Evolutionary conservation across 2,797 vertebrate species (phyloP), one percentile per base, ranked within the genome.

Genomic region (Poeciliopsis paucimaculata): DNA sequence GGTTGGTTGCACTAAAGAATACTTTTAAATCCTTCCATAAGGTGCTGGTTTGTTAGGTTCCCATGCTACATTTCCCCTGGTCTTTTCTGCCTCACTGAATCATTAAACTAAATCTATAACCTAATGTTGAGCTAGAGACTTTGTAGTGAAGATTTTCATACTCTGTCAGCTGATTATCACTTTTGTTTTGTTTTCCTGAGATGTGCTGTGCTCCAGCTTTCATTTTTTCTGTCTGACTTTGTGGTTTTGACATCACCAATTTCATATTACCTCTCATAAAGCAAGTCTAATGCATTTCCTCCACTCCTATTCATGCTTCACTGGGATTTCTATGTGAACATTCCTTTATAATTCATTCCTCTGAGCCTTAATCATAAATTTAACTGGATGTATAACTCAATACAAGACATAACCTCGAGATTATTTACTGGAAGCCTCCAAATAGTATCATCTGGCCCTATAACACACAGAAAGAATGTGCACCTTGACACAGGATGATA

Each of bases 361-460:
- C 31, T 34, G 53, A 71, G 60, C 86, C 83, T 84, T 82, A 26
- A 73, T 86, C 85, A 77, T 89, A 91, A 93, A 92, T 92, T 84
- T 47, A 89, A 80, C 87, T 81, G 77, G 82, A 84, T 79, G 83
- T 90, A 87, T 87, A 89, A 87, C 85, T 93, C 93, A 91, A 89
- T 88, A 90, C 90, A 92, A 91, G 84, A 89, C 87, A 87, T 91
- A 94, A 91, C 90, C 90, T 90, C 86, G n/a, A 88, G 85, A 90
- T 95, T 95, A 96, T 96, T 96, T 96, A 95, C 92, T 78, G 90
- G 87, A 77, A 88, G 83, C 84, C 87, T 92, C 90, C 75, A 82
- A 89, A 83, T 74, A 53, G 92, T 87, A 91, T 95, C 91, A 90
- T 91, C 84, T 51, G 62, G 77, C 81, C 82, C 85, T 74, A 89